Base-by-base conservation (phyloP, 2,888 invertebrate genomes). In the Pimpla rufipes region DNA sequence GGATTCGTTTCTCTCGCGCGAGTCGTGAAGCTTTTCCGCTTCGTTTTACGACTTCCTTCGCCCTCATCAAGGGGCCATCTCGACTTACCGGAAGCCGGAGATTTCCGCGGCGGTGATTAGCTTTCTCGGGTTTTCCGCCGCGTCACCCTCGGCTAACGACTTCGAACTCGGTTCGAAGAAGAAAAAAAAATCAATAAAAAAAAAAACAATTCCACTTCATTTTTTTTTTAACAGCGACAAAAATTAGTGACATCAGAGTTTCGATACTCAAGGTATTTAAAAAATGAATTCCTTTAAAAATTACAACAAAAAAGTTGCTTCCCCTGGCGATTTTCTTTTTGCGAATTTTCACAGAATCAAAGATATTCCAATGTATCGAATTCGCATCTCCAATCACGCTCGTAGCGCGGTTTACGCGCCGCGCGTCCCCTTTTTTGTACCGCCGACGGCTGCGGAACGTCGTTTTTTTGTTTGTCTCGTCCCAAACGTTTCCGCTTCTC, bases 401-500 rank as follows among this genome's bases (percentile, higher is more conserved):
- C 16, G 21, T 29, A 29, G 59, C 23, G 13, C 37, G 29, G 29
- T 5, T 29, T 29, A 29, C 11, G 11, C 11, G 55, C 23, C 37
- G 29, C 37, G 29, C 40, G 37, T 57, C 11, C 45, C 71, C 57
- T 73, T 62, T 62, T 75, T 64, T 64, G 64, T 64, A 37, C 21
- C 64, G 62, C 3, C 47, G 52, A 50, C 74, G 64, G 64, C 64
- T 62, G 50, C 37, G 50, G 35, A 47, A 21, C 8, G 45, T 10
- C 18, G 16, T 64, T 74, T 37, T 64, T 45, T 64, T 75, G 45
- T 64, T 64, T 50, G 18, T 11, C 37, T 45, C 62, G 37, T n/a
- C 50, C 37, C 50, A 16, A 62, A 40, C 70, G 57, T 68, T 74
- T 64, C 50, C 64, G 62, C 21, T 78, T 77, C 70, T 68, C 45